Percentiles rank a stretch among this genome's conserved stretches.
phyloP scores from a whole-genome alignment of 1,140 invertebrate species.

The Drosophila truncata region DNA sequence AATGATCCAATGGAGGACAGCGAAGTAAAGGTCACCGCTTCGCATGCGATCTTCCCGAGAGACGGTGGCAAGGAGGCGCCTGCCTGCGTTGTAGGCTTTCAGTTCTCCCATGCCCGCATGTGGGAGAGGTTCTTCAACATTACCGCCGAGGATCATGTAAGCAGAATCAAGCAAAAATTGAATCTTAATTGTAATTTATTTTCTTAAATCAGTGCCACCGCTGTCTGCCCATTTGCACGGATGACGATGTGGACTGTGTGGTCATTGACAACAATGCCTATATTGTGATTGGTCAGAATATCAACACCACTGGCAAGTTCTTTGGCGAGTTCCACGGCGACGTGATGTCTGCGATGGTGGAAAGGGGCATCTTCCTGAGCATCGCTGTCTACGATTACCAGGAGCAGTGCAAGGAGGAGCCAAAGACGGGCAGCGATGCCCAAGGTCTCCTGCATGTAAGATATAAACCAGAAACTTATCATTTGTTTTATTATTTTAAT shows the following conservation, averaged over 20 bases:
- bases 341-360: conserved; percentile 92
- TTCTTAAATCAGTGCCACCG: conserved; percentile 83
- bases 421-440: conserved; percentile 50
- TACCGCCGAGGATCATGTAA: conserved; percentile 86
- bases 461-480: not conserved
- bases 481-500: not conserved
- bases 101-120: conserved; percentile 90
- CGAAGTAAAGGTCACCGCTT: conserved; percentile 90
- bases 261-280: conserved; percentile 96
- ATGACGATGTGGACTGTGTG: conserved; percentile 90
- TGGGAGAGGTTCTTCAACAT: conserved; percentile 90
- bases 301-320: conserved; percentile 91
- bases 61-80: conserved; percentile 92
- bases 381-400: conserved; percentile 95
- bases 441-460: conserved; percentile 69
- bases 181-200: not conserved
- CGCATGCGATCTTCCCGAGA: conserved; percentile 93
- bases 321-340: conserved; percentile 94
- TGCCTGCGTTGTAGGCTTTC: conserved; percentile 94
- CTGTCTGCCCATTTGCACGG: conserved; percentile 87
- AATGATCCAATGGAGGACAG: conserved; percentile 86
- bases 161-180: not conserved
- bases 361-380: conserved; percentile 90
- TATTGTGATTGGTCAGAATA: conserved; percentile 91
- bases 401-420: conserved; percentile 88